These are phyloP conservation scores for Meteorus cinctellus DNA, from an alignment of 2,888 invertebrate genomes.

Conservation along the genomic window DNA sequence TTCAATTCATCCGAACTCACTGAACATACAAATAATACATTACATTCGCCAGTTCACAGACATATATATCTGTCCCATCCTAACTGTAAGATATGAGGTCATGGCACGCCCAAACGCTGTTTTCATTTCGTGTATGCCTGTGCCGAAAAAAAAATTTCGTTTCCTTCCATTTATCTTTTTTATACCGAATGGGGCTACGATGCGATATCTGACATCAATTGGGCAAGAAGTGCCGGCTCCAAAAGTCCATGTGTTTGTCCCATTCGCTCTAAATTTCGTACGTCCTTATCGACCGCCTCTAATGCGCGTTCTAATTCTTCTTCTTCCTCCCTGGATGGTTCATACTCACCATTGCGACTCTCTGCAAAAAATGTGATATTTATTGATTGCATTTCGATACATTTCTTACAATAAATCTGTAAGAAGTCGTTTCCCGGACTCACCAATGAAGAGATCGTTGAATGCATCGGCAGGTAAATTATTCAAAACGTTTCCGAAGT, in stretches of 20 bases:
- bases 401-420: constrained; percentile 13
- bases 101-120: constrained; percentile 58
- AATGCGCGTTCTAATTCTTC: constrained; percentile 91
- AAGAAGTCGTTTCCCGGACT: constrained; percentile 44
- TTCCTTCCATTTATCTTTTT: constrained; percentile 20
- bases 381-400: constrained; percentile 47
- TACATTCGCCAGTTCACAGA: constrained; percentile 63
- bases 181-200: constrained; percentile 69
- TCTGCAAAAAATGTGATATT: constrained; percentile 69
- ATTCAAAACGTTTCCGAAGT: constrained; percentile 85
- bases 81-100: constrained; percentile 37
- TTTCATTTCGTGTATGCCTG: constrained; percentile 31
- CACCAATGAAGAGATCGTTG: constrained; percentile 86
- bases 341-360: constrained; percentile 82
- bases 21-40: constrained; percentile 54
- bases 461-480: constrained; percentile 88
- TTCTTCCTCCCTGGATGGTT: constrained; percentile 86
- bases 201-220: constrained; percentile 72
- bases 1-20: constrained; percentile 21
- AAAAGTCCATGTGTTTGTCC: constrained; percentile 77
- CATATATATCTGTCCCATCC: constrained; percentile 56
- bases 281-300: constrained; percentile 84
- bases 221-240: constrained; percentile 76
- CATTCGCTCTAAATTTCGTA: constrained; percentile 81
- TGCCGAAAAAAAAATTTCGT: constrained; percentile 3